Conservation (phyloP, 53 echinoderm and acorn worm species). For the Holothuria scabra region DNA sequence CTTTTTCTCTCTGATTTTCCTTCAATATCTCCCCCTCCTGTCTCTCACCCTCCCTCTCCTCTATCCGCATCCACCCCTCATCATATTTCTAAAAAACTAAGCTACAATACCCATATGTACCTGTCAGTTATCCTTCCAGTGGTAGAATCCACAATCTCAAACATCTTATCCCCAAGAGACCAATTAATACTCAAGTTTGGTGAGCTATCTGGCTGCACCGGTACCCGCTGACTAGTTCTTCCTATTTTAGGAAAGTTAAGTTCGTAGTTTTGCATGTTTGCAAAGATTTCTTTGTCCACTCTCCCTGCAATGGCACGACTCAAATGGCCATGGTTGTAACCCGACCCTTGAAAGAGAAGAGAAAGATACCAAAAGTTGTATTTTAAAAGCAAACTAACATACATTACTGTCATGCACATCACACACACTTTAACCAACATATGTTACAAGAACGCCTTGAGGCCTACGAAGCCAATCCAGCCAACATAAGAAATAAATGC, state of each 20-base stretch:
- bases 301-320: conserved; percentile 86
- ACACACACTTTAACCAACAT: too few relatives aligned
- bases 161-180: conserved; percentile 78
- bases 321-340: conserved; percentile 89
- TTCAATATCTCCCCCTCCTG: too few relatives aligned
- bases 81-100: too few relatives aligned
- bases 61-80: too few relatives aligned
- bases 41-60: too few relatives aligned
- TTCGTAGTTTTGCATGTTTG: conserved; percentile 50
- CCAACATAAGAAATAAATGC: too few relatives aligned
- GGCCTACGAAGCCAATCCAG: too few relatives aligned
- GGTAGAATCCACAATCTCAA: conserved; percentile 78
- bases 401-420: too few relatives aligned
- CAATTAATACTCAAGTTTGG: conserved; percentile 78
- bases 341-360: conserved; percentile 57
- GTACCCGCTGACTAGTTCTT: conserved; percentile 49
- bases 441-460: too few relatives aligned
- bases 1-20: too few relatives aligned
- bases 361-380: too few relatives aligned
- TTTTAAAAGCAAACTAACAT: too few relatives aligned
- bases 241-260: conserved; percentile 77
- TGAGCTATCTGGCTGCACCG: conserved; percentile 54
- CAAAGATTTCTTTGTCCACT: conserved; percentile 69
- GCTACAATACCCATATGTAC: background rate
- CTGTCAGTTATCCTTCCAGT: conserved; percentile 67